Evolutionary conservation across 2,113 vertebrate genomes (phyloP).

Genomic region (Uropsilus gracilis): DNA sequence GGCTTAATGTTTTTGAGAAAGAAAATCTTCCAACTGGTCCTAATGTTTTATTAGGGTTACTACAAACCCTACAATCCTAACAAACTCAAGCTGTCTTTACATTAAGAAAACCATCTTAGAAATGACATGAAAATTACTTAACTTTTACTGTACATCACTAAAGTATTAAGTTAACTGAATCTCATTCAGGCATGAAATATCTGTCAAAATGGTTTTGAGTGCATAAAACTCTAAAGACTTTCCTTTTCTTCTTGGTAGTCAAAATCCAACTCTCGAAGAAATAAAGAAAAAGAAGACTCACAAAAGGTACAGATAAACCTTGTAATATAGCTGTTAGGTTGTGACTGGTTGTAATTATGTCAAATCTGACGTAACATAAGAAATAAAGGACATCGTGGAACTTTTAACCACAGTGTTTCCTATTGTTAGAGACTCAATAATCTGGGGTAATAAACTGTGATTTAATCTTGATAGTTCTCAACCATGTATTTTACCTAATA

Average conservation of each 20-base stretch:
- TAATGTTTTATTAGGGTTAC: background rate
- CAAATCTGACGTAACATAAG: background rate
- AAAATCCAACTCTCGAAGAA: constrained; percentile 77
- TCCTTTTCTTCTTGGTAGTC: constrained; percentile 79
- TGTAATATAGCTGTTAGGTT: background rate
- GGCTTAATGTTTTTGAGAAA: background rate
- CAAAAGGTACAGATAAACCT: constrained; percentile 64
- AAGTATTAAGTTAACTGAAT: background rate
- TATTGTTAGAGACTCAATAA: constrained; percentile 11
- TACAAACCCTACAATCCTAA: background rate
- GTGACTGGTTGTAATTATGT: background rate
- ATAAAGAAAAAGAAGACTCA: constrained; percentile 60
- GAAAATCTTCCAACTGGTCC: background rate
- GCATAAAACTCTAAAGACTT: background rate
- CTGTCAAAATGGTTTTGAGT: background rate
- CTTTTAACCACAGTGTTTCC: background rate
- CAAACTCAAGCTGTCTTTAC: background rate
- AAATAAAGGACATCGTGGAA: background rate
- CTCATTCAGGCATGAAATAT: background rate
- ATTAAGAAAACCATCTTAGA: constrained; percentile 39
- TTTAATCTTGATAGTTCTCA: background rate
- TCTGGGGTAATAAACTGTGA: background rate
- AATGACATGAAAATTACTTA: constrained; percentile 16
- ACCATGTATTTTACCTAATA: background rate
- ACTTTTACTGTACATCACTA: background rate